Percentiles rank a stretch among this genome's conserved stretches.
phyloP scores from a whole-genome alignment of 1,140 invertebrate species.

The Stegodyphus mimosarum region DNA sequence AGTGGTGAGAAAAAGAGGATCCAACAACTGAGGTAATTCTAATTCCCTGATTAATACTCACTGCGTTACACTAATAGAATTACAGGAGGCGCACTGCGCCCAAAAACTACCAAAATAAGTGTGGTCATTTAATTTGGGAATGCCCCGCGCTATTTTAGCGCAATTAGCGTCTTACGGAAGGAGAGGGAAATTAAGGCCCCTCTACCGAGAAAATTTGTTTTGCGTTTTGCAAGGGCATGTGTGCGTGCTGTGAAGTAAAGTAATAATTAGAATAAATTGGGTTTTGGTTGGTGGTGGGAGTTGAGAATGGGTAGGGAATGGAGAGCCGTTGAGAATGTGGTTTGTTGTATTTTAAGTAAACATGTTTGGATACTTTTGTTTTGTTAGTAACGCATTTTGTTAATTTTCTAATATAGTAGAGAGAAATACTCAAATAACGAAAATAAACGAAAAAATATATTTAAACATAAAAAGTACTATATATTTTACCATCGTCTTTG shows the following conservation, averaged over 20 bases:
- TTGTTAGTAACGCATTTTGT: no score
- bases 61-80: slow-evolving; percentile 20
- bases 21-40: slow-evolving; percentile 14
- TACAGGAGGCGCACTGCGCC: neutral
- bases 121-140: slow-evolving; percentile 37
- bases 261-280: slow-evolving; percentile 41
- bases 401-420: no score
- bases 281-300: neutral
- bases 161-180: slow-evolving; percentile 28
- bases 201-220: slow-evolving; percentile 18
- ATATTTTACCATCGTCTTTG: no score
- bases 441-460: no score
- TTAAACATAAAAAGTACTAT: no score
- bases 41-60: slow-evolving; percentile 42
- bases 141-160: slow-evolving; percentile 30
- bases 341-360: slow-evolving; percentile 1
- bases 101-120: slow-evolving; percentile 26
- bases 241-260: neutral
- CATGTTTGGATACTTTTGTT: neutral
- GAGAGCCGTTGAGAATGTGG: neutral
- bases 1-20: neutral
- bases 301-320: neutral
- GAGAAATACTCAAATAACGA: no score
- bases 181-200: slow-evolving; percentile 11
- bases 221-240: neutral